Base-by-base conservation (phyloP, 2,113 vertebrate species). In the Jacana jacana region DNA sequence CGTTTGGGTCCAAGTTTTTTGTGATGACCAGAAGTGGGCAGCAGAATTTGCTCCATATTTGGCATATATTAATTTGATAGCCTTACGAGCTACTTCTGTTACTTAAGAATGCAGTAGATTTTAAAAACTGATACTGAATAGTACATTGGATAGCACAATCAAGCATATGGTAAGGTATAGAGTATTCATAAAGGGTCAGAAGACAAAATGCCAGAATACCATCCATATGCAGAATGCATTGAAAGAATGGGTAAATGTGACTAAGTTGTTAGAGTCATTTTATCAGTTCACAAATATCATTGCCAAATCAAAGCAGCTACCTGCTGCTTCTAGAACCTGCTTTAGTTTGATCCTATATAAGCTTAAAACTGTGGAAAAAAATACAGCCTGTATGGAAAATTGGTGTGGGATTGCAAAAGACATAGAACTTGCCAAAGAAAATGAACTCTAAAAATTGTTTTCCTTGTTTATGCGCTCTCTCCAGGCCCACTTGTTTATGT, bases 391-490 rank as follows among this genome's bases (percentile, higher is more conserved):
- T 79, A 92, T 76, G 88, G 86, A 94, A 95, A 96, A 92, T 86
- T 86, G 95, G 39, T 72, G 27, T 73, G 60, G 60, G 60, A 90
- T 84, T 96, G 93, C 95, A 96, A 95, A 96, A 94, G 85, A 86
- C 9, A 1, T n/a, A 75, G 64, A 92, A 23, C 76, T 91, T 93
- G 92, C 86, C 68, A 86, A 94, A 95, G 72, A 94, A 86, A 91
- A 93, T 65, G 52, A 95, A 93, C 65, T 81, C 80, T 71, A 76
- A 78, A 88, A 94, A 57, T 51, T 88, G 86, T 95, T 96, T 95
- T 96, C 31, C 83, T 92, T 96, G 93, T 91, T 96, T 95, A 95
- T 86, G 80, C 79, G 65, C 61, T 95, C 60, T 88, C 80, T 80
- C 42, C 77, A 86, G 76, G 64, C 64, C 86, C 88, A 73, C 78